Evolutionary conservation across 2,113 vertebrate species (phyloP).

Genomic region (Edolisoma coerulescens): DNA sequence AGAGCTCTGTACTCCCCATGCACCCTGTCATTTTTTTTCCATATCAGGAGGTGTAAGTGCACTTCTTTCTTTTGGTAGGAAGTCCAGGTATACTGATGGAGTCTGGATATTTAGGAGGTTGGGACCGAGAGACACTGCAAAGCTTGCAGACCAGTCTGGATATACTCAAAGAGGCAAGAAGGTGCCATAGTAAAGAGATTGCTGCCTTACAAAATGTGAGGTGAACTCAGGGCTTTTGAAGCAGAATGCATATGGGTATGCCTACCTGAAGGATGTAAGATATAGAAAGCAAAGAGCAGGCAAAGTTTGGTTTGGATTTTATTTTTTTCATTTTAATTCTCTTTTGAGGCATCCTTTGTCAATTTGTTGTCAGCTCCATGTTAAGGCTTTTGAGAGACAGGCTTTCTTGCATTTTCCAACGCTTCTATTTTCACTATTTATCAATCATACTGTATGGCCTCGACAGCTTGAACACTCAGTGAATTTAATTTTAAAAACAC

Average conservation of each 20-base stretch:
- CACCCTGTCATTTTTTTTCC: neutral
- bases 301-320: neutral
- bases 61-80: neutral
- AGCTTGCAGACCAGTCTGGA: neutral
- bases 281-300: neutral
- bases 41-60: neutral
- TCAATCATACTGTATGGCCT: neutral
- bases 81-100: neutral
- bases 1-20: neutral
- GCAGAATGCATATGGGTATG: neutral
- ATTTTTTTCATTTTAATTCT: neutral
- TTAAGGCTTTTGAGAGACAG: neutral
- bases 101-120: neutral
- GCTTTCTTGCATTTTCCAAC: neutral
- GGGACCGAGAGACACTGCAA: fast-evolving
- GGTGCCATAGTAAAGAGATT: neutral
- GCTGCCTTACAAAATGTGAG: neutral
- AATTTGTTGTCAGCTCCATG: neutral
- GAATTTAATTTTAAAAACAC: neutral
- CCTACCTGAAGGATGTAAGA: neutral
- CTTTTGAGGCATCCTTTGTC: neutral
- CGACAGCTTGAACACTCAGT: neutral
- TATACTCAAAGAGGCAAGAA: neutral
- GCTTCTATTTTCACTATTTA: neutral
- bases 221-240: fast-evolving